Conservation (phyloP, 2,797 vertebrate genomes). For the Neosilurus hyrtlii region DNA sequence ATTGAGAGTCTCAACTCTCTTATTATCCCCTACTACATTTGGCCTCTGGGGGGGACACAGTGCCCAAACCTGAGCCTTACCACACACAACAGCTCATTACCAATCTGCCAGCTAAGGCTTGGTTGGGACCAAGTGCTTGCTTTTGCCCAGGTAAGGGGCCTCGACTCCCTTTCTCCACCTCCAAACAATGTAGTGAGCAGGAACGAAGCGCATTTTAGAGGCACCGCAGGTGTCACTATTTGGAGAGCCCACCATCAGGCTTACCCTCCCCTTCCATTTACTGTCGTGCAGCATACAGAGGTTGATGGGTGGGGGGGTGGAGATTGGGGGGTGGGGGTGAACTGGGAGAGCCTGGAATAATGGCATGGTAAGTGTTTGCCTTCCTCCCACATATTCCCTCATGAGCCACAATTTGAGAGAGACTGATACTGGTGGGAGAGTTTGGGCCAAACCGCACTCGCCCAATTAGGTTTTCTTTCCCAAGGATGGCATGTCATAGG, state of each 20-base stretch:
- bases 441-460: slow-evolving; percentile 61
- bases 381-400: slow-evolving; percentile 78
- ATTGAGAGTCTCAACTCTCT: slow-evolving; percentile 80
- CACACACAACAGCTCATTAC: slow-evolving; percentile 81
- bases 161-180: slow-evolving; percentile 79
- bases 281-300: slow-evolving; percentile 74
- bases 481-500: slow-evolving; percentile 51
- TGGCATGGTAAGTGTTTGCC: slow-evolving; percentile 82
- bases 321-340: slow-evolving; percentile 53
- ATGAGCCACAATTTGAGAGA: slow-evolving; percentile 62
- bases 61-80: slow-evolving; percentile 69
- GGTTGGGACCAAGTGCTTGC: slow-evolving; percentile 81
- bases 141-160: slow-evolving; percentile 84
- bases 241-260: slow-evolving; percentile 77
- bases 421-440: slow-evolving; percentile 62
- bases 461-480: slow-evolving; percentile 58
- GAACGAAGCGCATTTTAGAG: slow-evolving; percentile 83
- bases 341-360: slow-evolving; percentile 81
- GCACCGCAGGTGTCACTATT: slow-evolving; percentile 82
- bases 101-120: slow-evolving; percentile 80
- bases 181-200: slow-evolving; percentile 79
- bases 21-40: slow-evolving; percentile 82
- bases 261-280: slow-evolving; percentile 62
- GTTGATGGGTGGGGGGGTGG: slow-evolving; percentile 31
- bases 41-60: slow-evolving; percentile 54